Evolutionary conservation across 2,888 invertebrate species (phyloP).

Genomic region (Oxytorus armatus): DNA sequence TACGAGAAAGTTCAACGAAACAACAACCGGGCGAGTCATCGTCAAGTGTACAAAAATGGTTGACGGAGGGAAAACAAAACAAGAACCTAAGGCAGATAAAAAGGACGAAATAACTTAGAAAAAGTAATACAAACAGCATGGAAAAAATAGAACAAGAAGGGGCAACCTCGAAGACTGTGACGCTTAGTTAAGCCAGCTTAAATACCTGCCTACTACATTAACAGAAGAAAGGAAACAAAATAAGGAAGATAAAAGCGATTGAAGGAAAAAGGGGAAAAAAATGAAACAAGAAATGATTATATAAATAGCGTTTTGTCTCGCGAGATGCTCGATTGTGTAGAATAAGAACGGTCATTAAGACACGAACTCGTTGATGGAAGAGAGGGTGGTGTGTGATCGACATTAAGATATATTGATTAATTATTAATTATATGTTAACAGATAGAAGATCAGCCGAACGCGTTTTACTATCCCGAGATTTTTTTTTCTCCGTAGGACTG

Average conservation of each 20-base stretch:
- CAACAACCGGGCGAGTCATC: conserved; percentile 35
- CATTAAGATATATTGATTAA: conserved; percentile 49
- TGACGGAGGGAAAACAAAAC: conserved; percentile 44
- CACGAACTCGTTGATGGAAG: conserved; percentile 44
- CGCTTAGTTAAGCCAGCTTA: conserved; percentile 83
- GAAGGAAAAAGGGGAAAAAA: conserved; percentile 26
- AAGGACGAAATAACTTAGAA: conserved; percentile 55
- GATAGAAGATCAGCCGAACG: conserved; percentile 29
- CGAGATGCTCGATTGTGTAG: conserved; percentile 55
- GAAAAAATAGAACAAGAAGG: conserved; percentile 41
- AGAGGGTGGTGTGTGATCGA: conserved; percentile 45
- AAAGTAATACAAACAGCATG: conserved; percentile 37
- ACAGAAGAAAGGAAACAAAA: conserved; percentile 50
- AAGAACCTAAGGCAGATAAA: conserved; percentile 58
- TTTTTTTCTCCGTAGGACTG: conserved; percentile 24
- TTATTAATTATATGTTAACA: conserved; percentile 33
- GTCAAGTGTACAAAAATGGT: conserved; percentile 61
- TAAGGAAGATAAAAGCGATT: conserved; percentile 21
- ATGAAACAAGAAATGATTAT: conserved; percentile 12
- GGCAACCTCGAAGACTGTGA: conserved; percentile 81
- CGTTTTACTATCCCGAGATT: conserved; percentile 41
- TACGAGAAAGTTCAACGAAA: conserved; percentile 35
- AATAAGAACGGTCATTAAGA: conserved; percentile 46
- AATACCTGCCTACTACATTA: conserved; percentile 81
- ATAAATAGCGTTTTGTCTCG: conserved; percentile 56